phyloP scores from a whole-genome alignment of 1,140 invertebrate species.

The Spodoptera frugiperda region DNA sequence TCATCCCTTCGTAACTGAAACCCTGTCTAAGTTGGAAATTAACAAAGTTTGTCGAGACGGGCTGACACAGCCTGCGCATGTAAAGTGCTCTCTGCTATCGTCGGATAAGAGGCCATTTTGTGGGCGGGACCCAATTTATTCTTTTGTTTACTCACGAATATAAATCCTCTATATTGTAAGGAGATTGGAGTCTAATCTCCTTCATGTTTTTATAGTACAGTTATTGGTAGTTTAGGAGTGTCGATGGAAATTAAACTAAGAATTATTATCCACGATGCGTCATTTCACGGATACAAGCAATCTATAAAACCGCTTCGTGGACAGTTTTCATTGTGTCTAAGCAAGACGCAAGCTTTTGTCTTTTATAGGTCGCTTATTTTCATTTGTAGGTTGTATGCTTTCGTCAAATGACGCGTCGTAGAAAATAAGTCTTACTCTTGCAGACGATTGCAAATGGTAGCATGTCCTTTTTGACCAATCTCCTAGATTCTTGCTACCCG shows the following conservation, averaged over 20 bases:
- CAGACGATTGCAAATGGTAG: too few species aligned
- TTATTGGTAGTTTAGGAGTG: not conserved
- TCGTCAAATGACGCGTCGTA: too few species aligned
- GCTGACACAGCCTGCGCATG: conserved; percentile 11
- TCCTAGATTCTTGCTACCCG: too few species aligned
- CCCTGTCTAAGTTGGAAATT: conserved; percentile 16
- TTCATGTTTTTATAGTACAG: not conserved
- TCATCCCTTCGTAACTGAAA: not conserved
- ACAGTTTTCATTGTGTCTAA: too few species aligned
- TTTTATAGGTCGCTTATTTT: too few species aligned
- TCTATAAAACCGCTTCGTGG: too few species aligned
- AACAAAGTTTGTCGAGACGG: conserved; percentile 20
- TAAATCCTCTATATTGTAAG: not conserved
- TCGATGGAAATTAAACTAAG: not conserved
- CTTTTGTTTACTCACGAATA: conserved; percentile 16
- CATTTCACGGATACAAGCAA: too few species aligned
- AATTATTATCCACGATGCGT: too few species aligned
- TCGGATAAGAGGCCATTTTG: conserved; percentile 7
- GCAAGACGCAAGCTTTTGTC: too few species aligned
- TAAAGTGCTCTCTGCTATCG: conserved; percentile 1
- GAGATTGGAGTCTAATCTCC: conserved; percentile 5
- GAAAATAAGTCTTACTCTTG: too few species aligned
- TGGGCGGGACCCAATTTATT: conserved; percentile 21
- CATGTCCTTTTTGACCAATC: too few species aligned
- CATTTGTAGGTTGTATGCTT: too few species aligned